phyloP scores from a whole-genome alignment of 2,888 invertebrate genomes.

The Geophilus truncorum region DNA sequence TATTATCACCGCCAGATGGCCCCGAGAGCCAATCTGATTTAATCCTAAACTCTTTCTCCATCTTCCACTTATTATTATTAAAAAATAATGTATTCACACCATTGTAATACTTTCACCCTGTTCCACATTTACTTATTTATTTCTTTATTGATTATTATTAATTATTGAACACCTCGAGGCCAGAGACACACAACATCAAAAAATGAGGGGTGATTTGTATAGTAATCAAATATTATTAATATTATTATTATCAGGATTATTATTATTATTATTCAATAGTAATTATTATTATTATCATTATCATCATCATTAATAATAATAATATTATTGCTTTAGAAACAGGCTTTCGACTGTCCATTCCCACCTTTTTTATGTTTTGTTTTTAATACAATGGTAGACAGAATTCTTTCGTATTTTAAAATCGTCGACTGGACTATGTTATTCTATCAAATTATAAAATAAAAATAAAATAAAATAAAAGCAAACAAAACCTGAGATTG shows the following conservation, averaged over 20 bases:
- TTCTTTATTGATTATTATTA: not conserved
- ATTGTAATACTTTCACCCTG: not conserved
- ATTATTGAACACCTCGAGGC: not conserved
- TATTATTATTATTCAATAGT: not conserved
- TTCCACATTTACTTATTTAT: not conserved
- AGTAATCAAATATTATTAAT: not conserved
- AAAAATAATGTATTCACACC: not conserved
- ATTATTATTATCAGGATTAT: not conserved
- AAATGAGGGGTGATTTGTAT: not conserved
- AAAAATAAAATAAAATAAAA: not conserved
- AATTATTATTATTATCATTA: not conserved
- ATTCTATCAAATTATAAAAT: not conserved
- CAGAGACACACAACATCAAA: not conserved
- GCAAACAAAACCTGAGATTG: not conserved
- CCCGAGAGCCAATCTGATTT: not conserved
- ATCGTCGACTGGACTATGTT: not conserved
- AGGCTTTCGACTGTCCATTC: conserved; percentile 4
- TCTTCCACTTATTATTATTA: not conserved
- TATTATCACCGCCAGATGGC: not conserved
- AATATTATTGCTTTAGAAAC: conserved; percentile 29
- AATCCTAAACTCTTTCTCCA: not conserved
- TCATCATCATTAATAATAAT: not conserved
- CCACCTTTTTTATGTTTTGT: too few species aligned
- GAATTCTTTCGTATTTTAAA: not conserved
- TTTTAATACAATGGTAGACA: not conserved